Evolutionary conservation across 2,888 invertebrate genomes (phyloP).

Genomic region (Habroteleia sp.): DNA sequence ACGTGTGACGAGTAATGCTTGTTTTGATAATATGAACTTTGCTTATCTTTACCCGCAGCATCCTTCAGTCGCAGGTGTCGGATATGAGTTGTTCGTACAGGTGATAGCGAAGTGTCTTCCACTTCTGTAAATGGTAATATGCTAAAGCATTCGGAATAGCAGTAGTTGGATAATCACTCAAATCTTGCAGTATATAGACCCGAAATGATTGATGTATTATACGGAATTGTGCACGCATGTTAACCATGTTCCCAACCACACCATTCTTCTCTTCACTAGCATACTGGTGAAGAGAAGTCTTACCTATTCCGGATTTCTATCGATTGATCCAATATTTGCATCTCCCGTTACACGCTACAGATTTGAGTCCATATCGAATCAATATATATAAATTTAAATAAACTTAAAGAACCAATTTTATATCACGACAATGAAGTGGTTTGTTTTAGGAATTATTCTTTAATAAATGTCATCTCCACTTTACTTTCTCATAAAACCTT

Average conservation of each 20-base stretch:
- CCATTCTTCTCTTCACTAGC: conserved; percentile 24
- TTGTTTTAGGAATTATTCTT: no score
- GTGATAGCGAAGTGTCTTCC: conserved; percentile 43
- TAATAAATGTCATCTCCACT: no score
- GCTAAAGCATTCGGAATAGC: conserved; percentile 26
- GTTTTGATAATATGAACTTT: conserved; percentile 2
- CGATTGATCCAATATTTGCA: conserved; percentile 6
- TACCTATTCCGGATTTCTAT: conserved; percentile 6
- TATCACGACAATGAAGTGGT: no score
- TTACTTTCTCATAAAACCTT: no score
- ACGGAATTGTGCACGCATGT: conserved; percentile 38
- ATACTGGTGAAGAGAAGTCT: conserved; percentile 11
- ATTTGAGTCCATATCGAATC: no score
- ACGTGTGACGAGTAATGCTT: background rate
- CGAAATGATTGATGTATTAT: conserved; percentile 44
- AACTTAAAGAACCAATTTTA: no score
- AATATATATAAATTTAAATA: no score
- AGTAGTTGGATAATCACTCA: conserved; percentile 37
- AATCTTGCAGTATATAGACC: conserved; percentile 39
- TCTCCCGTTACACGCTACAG: no score
- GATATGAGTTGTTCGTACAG: conserved; percentile 37
- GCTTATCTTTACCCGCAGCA: conserved; percentile 5
- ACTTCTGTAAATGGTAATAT: conserved; percentile 19
- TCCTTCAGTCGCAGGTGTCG: conserved; percentile 9
- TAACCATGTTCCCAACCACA: conserved; percentile 24